Evolutionary conservation across 2,888 invertebrate species (phyloP).

Genomic region (Muscina levida): DNA sequence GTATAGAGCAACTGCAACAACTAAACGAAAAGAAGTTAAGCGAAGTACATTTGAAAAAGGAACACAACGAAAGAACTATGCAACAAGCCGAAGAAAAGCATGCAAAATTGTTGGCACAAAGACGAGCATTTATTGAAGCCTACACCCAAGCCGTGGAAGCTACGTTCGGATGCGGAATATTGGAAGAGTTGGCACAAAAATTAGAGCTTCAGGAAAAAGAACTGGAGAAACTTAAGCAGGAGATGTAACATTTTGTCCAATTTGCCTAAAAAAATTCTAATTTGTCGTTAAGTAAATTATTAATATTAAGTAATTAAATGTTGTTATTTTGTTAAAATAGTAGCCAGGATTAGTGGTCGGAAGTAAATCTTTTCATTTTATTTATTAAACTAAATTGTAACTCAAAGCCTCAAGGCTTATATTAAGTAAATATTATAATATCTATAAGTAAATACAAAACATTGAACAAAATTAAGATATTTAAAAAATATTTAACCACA

Average conservation of each 20-base stretch:
- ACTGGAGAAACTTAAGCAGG: slow-evolving; percentile 36
- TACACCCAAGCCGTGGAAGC: slow-evolving; percentile 47
- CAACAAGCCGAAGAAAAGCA: slow-evolving; percentile 65
- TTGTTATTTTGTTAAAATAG: too few relatives aligned
- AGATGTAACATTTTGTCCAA: not conserved
- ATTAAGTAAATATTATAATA: too few relatives aligned
- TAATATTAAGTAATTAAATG: not conserved
- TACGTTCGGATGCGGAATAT: slow-evolving; percentile 23
- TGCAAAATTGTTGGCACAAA: slow-evolving; percentile 35
- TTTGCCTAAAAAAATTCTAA: not conserved
- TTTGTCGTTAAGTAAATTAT: not conserved
- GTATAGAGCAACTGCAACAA: slow-evolving; percentile 47
- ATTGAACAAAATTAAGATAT: too few relatives aligned
- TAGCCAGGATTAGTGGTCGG: too few relatives aligned
- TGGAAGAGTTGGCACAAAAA: slow-evolving; percentile 27
- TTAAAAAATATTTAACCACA: too few relatives aligned
- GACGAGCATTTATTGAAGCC: slow-evolving; percentile 30
- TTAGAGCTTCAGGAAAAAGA: slow-evolving; percentile 47
- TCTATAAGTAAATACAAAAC: too few relatives aligned
- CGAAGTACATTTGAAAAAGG: slow-evolving; percentile 29
- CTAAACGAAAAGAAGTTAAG: slow-evolving; percentile 30
- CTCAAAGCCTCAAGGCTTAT: too few relatives aligned
- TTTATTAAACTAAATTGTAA: too few relatives aligned
- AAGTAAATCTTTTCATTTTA: too few relatives aligned
- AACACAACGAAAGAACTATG: slow-evolving; percentile 66